Base-by-base conservation (phyloP, 2,797 vertebrate genomes). In the Rhinichthys osculus region DNA sequence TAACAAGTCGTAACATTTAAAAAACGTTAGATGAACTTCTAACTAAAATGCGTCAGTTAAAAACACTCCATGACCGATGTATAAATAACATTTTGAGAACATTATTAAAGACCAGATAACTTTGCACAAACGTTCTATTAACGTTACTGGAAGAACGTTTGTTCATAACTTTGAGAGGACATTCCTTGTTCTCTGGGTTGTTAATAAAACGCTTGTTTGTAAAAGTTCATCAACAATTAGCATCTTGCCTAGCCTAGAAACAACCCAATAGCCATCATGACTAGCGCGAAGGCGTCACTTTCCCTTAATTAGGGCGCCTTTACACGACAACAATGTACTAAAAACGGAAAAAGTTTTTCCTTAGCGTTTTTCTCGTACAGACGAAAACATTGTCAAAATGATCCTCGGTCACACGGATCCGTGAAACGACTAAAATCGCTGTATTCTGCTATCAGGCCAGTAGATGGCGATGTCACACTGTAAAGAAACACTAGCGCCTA, bases 401-500 rank as follows among this genome's bases (percentile, higher is more conserved):
- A n/a, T 57, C 21, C 57, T 9, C 5, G 19, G n/a, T 62, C 4
- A 62, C 2, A 62, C 5, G 0, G 59, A 64, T 62, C 11, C 5
- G 8, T n/a, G 1, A n/a, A 64, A 64, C 2, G 2, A 1, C 1
- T 64, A 7, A 16, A 14, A 64, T 0, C 2, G 5, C 13, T 17
- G 27, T 16, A 7, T 66, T 66, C 14, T 30, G 6, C 27, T 30
- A 27, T 14, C 62, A 16, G 62, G 62, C 27, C 62, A 66, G 27
- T 30, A 66, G 62, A 16, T 30, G 62, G 62, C 27, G 27, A 7
- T 33, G 27, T 16, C 62, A 64, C 62, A 16, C 1, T 27, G 57
- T 27, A 7, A 64, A 64, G 27, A 17, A 7, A 14, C 27, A 64
- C 5, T 11, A 19, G 3, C 0, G 8, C 57, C 59, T 14, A 14